Evolutionary conservation across 2,888 invertebrate genomes (phyloP).

Genomic region (Cephus nigrinus): DNA sequence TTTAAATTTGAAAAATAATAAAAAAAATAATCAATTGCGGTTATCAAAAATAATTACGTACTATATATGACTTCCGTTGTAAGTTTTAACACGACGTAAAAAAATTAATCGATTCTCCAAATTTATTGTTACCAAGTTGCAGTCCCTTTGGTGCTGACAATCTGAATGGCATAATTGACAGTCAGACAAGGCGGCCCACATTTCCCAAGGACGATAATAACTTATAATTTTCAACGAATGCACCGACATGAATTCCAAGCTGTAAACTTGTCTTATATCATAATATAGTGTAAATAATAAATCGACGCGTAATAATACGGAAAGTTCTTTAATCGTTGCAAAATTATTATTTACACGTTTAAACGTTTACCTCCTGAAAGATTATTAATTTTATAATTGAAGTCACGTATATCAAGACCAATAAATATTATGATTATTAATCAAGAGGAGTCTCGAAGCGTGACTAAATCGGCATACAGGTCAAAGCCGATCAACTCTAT

Average conservation of each 20-base stretch:
- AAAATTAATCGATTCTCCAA: not conserved
- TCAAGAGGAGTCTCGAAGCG: not conserved
- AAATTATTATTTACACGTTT: not conserved
- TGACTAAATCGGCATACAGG: not conserved
- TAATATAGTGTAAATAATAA: not conserved
- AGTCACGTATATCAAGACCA: not conserved
- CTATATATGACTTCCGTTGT: not conserved
- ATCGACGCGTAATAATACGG: not conserved
- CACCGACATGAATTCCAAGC: not conserved
- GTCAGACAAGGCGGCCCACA: conserved; percentile 10
- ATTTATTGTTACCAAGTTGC: not conserved
- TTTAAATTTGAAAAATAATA: not conserved
- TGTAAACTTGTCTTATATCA: not conserved
- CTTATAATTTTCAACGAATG: conserved; percentile 16
- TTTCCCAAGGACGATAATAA: conserved; percentile 12
- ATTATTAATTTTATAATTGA: not conserved
- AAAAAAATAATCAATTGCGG: not conserved
- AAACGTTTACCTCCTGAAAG: not conserved
- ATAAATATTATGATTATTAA: not conserved
- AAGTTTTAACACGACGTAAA: not conserved
- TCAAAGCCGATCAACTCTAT: not conserved
- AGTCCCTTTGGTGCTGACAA: not conserved
- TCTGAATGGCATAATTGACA: conserved; percentile 8
- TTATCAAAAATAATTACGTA: not conserved
- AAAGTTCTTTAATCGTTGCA: not conserved